Evolutionary conservation across 2,797 vertebrate species (phyloP), one percentile per base, ranked within the genome.

Genomic region (Gallinago nigripennis): DNA sequence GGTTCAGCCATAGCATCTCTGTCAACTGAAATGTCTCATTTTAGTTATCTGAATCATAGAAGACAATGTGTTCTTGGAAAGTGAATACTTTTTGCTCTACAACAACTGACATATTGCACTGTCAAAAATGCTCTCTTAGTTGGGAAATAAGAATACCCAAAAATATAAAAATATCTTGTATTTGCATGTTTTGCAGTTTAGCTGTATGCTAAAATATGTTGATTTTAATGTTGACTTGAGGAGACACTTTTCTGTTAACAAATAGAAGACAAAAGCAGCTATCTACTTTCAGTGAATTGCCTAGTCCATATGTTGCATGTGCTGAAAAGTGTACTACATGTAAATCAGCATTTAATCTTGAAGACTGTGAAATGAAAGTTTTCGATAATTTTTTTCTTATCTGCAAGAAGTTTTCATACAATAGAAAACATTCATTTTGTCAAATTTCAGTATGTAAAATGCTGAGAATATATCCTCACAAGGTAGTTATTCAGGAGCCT

Each of bases 301-400:
- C 41, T 31, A 4, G 16, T 54, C 83, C 13, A 0, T 15, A 2
- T 2, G 10, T 66, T 65, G 9, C 3, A 3, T 7, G 18, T 71
- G 12, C 12, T 54, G 41, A 51, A n/a, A 57, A 53, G 3, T 11
- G 8, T 16, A 2, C 10, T 28, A 1, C 0, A 0, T 17, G 0
- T 10, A 57, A 54, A 9, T 54, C 37, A 61, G 6, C 20, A 14
- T 24, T 64, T 64, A n/a, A 39, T 75, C 30, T 51, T 39, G 11
- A 79, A 63, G n/a, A 11, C 6, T 65, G 17, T 20, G 7, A 30
- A 33, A 63, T 82, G 23, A 9, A 70, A 60, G 5, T 35, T 71
- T 76, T 57, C 8, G 27, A 5, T 75, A 0, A 1, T 24, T 53
- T 46, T 72, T 58, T 51, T 27, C 9, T 66, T 16, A 39, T 11